Evolutionary conservation across 1,140 invertebrate genomes (phyloP).

Genomic region (Triops longicaudatus): DNA sequence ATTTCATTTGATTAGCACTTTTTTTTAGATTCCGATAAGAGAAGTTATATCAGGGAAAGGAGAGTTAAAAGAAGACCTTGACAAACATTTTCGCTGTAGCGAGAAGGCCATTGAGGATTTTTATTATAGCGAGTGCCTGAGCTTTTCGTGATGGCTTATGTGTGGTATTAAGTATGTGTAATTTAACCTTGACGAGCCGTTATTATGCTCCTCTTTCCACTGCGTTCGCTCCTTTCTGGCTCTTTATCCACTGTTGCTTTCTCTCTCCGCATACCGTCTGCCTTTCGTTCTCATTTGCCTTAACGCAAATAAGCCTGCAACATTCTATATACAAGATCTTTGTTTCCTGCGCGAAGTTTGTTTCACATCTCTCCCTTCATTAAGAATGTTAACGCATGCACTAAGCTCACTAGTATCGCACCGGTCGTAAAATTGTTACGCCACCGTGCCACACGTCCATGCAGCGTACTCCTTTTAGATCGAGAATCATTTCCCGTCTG

Average conservation of each 20-base stretch:
- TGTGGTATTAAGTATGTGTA: constrained; percentile 13
- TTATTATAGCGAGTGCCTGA: not conserved
- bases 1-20: too few relatives aligned
- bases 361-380: not conserved
- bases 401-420: not conserved
- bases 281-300: not conserved
- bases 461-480: too few relatives aligned
- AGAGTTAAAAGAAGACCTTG: not conserved
- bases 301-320: not conserved
- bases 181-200: constrained; percentile 9
- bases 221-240: not conserved
- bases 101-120: constrained; percentile 8
- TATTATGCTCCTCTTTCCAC: not conserved
- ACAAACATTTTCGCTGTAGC: constrained; percentile 1
- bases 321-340: not conserved
- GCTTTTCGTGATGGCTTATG: constrained; percentile 7
- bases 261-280: not conserved
- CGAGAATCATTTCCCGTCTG: too few relatives aligned
- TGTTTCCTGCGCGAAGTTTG: not conserved
- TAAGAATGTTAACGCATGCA: not conserved
- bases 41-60: not conserved
- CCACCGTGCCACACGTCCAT: too few relatives aligned
- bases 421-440: too few relatives aligned
- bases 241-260: too few relatives aligned
- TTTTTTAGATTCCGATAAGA: too few relatives aligned